Evolutionary conservation across 2,888 invertebrate species (phyloP).

Genomic region (Perithous albicinctus): DNA sequence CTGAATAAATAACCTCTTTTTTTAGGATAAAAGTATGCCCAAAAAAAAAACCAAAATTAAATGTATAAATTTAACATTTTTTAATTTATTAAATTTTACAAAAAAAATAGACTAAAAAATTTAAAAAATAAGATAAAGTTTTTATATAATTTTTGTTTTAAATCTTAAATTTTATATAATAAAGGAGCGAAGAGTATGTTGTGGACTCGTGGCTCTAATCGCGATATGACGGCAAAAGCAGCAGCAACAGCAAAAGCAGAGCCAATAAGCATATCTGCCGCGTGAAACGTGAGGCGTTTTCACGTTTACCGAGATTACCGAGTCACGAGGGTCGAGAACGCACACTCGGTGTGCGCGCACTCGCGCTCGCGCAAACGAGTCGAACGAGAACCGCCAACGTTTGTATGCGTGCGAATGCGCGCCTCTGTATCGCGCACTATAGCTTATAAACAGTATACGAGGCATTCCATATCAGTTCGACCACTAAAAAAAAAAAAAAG

Average conservation of each 20-base stretch:
- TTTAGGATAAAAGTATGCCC: too few relatives aligned
- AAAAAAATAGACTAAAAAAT: too few relatives aligned
- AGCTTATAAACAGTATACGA: too few relatives aligned
- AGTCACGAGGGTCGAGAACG: slow-evolving; percentile 22
- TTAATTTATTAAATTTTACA: too few relatives aligned
- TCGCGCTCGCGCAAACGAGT: neutral
- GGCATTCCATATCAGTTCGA: too few relatives aligned
- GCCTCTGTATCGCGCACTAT: neutral
- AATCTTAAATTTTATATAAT: too few relatives aligned
- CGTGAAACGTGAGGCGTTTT: slow-evolving; percentile 33
- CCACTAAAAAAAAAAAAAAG: too few relatives aligned
- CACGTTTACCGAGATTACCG: slow-evolving; percentile 31
- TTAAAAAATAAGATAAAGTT: too few relatives aligned
- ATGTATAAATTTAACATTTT: too few relatives aligned
- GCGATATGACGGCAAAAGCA: slow-evolving; percentile 21
- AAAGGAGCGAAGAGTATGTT: slow-evolving; percentile 8
- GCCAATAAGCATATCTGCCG: slow-evolving; percentile 20
- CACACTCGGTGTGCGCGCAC: neutral
- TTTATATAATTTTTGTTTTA: too few relatives aligned
- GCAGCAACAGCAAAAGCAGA: slow-evolving; percentile 22
- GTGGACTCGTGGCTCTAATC: slow-evolving; percentile 20
- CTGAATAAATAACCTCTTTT: too few relatives aligned
- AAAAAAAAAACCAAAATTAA: too few relatives aligned
- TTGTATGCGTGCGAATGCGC: neutral
- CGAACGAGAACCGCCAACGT: neutral